Evolutionary conservation across 2,888 invertebrate genomes (phyloP), one percentile per base, ranked within the genome.

Genomic region (Sericinus montela): DNA sequence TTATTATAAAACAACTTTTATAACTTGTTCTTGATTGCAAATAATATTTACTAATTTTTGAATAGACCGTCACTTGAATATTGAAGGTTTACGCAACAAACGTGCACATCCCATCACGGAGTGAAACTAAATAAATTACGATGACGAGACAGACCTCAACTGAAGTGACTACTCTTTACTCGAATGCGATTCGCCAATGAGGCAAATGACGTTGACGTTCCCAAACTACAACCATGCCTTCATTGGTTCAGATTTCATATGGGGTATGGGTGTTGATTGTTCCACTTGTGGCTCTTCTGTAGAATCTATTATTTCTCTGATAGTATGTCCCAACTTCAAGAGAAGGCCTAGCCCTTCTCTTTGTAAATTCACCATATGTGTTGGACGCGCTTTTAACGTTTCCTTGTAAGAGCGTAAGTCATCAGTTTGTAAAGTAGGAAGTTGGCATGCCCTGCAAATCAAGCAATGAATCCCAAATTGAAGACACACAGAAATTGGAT

Each of bases 381-480:
- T 75, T 67, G 68, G 72, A 56, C 69, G 65, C 65, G 60, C 65
- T 67, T 62, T 71, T 71, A 72, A 68, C 73, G 65, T 72, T 74
- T 79, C 72, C 80, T 77, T 79, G 80, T 72, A 72, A 80, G 71
- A 76, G 69, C 67, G 71, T 62, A 67, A 77, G 61, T 75, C 75
- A 82, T 80, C 76, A 72, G 74, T 72, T 77, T 76, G 71, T 68
- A 71, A 71, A 72, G 69, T 74, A 80, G 77, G 62, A 68, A 83
- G 72, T 83, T 80, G 73, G 68, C 80, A 85, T 85, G 78, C 81
- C 89, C 89, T 90, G 89, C 68, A 88, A 88, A 87, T 85, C 78
- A 86, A 79, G 84, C 80, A 89, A 89, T 76, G 84, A 80, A 79
- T 79, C 85, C 85, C 76, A 80, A 74, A 60, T 83, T 88, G 86